Percentiles rank a stretch among this genome's conserved stretches.
These are phyloP conservation scores for Colaptes auratus DNA, from an alignment of 2,113 vertebrate genomes.

Conservation along the genomic window DNA sequence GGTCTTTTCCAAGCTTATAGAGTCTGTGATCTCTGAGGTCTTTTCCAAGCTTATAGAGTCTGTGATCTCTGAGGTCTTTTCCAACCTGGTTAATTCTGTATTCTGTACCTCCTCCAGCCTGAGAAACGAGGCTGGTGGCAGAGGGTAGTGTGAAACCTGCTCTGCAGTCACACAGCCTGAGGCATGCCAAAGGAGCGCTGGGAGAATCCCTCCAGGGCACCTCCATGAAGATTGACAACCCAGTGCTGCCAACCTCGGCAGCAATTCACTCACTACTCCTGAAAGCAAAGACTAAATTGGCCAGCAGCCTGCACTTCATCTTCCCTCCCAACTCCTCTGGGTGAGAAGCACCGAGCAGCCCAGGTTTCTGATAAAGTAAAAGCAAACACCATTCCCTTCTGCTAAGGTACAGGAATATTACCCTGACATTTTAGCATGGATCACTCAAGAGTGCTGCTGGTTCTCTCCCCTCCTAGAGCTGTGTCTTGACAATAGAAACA, in stretches of 20 bases:
- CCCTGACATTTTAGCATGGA: conserved; percentile 52
- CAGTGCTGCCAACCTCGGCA: not conserved
- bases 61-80: too few species aligned
- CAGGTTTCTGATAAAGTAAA: conserved; percentile 34
- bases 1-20: too few species aligned
- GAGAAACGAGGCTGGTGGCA: not conserved
- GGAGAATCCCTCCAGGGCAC: not conserved
- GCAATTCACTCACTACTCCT: conserved; percentile 18
- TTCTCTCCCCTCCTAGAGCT: not conserved
- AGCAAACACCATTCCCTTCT: conserved; percentile 42
- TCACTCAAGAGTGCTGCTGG: not conserved
- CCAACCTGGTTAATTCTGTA: too few species aligned
- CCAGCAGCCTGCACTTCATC: conserved; percentile 10
- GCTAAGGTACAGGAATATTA: conserved; percentile 40
- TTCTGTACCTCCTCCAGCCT: not conserved
- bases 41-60: too few species aligned
- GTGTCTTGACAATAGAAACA: conserved; percentile 48
- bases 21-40: too few species aligned
- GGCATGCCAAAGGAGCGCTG: fast-evolving
- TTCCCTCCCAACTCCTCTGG: conserved; percentile 13
- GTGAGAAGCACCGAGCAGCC: not conserved
- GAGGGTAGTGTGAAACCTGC: not conserved
- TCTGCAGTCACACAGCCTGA: not conserved
- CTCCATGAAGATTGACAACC: not conserved
- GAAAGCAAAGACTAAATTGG: conserved; percentile 10